Evolutionary conservation across 2,888 invertebrate genomes (phyloP), one percentile per base, ranked within the genome.

Genomic region (Melieria picta): DNA sequence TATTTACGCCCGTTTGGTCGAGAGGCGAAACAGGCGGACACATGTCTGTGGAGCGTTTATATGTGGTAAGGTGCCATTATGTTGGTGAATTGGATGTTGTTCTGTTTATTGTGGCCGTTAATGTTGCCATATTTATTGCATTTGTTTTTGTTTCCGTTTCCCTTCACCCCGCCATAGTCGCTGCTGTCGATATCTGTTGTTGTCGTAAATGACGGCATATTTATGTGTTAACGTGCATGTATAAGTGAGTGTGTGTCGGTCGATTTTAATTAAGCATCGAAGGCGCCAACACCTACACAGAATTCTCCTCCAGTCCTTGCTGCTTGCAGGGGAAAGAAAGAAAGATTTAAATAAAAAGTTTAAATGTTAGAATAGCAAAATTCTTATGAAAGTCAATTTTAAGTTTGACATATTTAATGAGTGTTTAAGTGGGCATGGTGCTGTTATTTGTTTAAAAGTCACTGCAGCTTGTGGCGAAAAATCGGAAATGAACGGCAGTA

Each of bases 221-320:
- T 30, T 30, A 30, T 30, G 0, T 30, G 30, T 1, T 30, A 30
- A 30, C 30, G 30, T 30, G 30, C 30, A 30, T 30, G 30, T 30
- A 30, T 30, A 30, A 30, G 30, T 30, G 30, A 1, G 30, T 30
- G 30, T 30, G 30, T 30, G 30, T 30, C 30, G 30, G 30, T 30
- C 30, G 30, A 30, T 30, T 30, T 30, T 30, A 30, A 30, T 30
- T 30, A 30, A 30, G 30, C 30, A 30, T 30, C 30, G 3, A 30
- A 30, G 30, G 30, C 30, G 30, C 1, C 30, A 30, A 30, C 30
- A 30, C 13, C 52, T 62, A 69, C 13, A 69, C 68, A 16, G 62
- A 62, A 62, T 69, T 69, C 61, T 69, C 68, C 5, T 62, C 68
- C 4, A 69, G 46, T 7, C 55, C 46, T 69, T 69, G 62, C 68